Conservation (phyloP, 2,797 vertebrate species). For the Tenualosa ilisha region DNA sequence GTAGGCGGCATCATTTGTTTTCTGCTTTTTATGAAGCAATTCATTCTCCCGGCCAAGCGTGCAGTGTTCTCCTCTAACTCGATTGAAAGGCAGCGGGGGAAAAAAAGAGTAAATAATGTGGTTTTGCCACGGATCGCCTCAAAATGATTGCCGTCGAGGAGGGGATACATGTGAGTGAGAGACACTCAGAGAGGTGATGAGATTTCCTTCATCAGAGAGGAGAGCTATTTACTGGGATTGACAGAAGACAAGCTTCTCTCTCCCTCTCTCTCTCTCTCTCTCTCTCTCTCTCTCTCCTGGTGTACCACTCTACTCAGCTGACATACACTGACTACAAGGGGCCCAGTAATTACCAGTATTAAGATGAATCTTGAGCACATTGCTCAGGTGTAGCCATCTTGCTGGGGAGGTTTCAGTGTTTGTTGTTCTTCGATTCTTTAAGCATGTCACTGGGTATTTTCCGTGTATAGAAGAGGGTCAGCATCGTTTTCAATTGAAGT, state of each 20-base stretch:
- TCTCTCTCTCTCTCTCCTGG: slow-evolving; percentile 42
- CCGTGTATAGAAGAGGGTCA: neutral
- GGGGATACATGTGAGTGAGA: slow-evolving; percentile 63
- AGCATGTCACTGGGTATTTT: neutral
- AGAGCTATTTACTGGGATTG: slow-evolving; percentile 70
- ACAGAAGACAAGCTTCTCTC: slow-evolving; percentile 62
- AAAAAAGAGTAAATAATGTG: slow-evolving; percentile 70
- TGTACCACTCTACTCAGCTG: slow-evolving; percentile 59
- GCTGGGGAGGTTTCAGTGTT: neutral
- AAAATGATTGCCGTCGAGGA: slow-evolving; percentile 74
- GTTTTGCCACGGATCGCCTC: slow-evolving; percentile 66
- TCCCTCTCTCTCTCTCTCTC: slow-evolving; percentile 47
- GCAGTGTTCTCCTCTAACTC: slow-evolving; percentile 39
- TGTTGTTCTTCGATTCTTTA: slow-evolving; percentile 11
- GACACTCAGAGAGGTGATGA: slow-evolving; percentile 64
- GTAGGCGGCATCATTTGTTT: slow-evolving; percentile 52
- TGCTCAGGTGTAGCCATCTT: slow-evolving; percentile 21
- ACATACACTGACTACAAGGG: slow-evolving; percentile 65
- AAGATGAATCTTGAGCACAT: slow-evolving; percentile 64
- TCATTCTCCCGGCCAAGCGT: slow-evolving; percentile 41
- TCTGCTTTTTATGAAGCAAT: slow-evolving; percentile 44
- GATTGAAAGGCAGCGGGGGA: slow-evolving; percentile 53
- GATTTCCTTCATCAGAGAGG: slow-evolving; percentile 67
- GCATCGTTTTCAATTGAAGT: neutral
- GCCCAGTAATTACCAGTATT: slow-evolving; percentile 73